Evolutionary conservation across 2,113 vertebrate genomes (phyloP).

Genomic region (Larimichthys crocea): DNA sequence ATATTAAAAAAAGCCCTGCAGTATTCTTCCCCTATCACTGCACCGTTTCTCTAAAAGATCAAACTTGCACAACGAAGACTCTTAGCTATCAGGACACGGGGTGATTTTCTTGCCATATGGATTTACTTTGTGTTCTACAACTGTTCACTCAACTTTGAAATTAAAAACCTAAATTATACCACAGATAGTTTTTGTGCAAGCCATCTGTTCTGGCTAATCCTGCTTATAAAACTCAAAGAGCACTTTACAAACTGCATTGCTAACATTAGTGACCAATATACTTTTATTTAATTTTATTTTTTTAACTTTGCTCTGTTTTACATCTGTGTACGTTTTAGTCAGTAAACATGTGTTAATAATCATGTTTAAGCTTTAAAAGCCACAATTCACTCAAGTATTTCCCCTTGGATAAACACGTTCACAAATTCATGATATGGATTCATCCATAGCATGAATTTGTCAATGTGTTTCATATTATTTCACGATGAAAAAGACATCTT

Average conservation of each 20-base stretch:
- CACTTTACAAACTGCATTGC: neutral
- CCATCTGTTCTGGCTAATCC: constrained; percentile 37
- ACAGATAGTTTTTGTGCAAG: constrained; percentile 8
- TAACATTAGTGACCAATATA: constrained; percentile 2
- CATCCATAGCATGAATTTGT: too few relatives aligned
- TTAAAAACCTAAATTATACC: constrained; percentile 39
- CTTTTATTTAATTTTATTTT: neutral
- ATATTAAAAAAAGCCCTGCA: constrained; percentile 2
- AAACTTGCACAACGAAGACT: neutral
- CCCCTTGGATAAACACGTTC: constrained; percentile 13
- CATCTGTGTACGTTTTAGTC: neutral
- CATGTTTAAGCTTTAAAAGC: constrained; percentile 4
- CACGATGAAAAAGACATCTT: constrained; percentile 23
- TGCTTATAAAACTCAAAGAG: constrained; percentile 13
- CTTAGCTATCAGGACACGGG: neutral
- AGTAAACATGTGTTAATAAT: neutral
- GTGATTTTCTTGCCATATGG: constrained; percentile 33
- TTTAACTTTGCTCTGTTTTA: neutral
- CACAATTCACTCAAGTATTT: neutral
- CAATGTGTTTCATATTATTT: neutral
- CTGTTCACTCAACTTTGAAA: constrained; percentile 58
- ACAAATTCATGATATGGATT: neutral
- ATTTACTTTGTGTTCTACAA: constrained; percentile 38
- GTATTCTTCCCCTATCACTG: neutral
- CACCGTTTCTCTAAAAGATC: neutral